These are phyloP conservation scores for Echeneis naucrates DNA, from an alignment of 2,797 vertebrate species.

Conservation along the genomic window DNA sequence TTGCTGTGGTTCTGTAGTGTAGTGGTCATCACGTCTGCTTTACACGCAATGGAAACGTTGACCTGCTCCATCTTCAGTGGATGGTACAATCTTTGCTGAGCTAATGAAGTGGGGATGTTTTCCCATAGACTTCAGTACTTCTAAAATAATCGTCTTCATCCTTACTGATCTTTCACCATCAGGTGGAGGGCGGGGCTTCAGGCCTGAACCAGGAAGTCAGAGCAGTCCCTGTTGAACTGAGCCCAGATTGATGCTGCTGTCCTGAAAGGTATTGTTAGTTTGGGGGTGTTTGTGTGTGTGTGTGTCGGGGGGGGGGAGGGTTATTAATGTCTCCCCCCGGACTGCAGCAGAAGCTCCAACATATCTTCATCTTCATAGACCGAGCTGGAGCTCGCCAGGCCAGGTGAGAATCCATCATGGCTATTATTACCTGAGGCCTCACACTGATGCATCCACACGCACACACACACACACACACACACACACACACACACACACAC, in stretches of 20 bases:
- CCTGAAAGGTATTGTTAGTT: slow-evolving; percentile 47
- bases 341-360: slow-evolving; percentile 20
- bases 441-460: slow-evolving; percentile 62
- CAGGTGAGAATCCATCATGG: slow-evolving; percentile 60
- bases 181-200: no score
- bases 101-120: no score
- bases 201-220: no score
- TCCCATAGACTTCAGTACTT: no score
- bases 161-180: no score
- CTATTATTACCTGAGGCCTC: slow-evolving; percentile 59
- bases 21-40: slow-evolving; percentile 79
- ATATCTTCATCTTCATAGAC: slow-evolving; percentile 60
- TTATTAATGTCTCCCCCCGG: slow-evolving; percentile 53
- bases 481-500: slow-evolving; percentile 23
- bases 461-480: slow-evolving; percentile 40
- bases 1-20: slow-evolving; percentile 78
- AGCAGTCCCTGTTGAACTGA: slow-evolving; percentile 15
- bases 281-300: background rate
- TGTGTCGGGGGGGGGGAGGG: no score
- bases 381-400: slow-evolving; percentile 25
- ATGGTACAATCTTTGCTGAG: no score
- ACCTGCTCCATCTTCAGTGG: no score
- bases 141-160: no score
- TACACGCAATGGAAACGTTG: slow-evolving; percentile 79
- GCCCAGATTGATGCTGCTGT: slow-evolving; percentile 42